Base-by-base conservation (phyloP, 2,113 vertebrate genomes). In the Catharus minimus region DNA sequence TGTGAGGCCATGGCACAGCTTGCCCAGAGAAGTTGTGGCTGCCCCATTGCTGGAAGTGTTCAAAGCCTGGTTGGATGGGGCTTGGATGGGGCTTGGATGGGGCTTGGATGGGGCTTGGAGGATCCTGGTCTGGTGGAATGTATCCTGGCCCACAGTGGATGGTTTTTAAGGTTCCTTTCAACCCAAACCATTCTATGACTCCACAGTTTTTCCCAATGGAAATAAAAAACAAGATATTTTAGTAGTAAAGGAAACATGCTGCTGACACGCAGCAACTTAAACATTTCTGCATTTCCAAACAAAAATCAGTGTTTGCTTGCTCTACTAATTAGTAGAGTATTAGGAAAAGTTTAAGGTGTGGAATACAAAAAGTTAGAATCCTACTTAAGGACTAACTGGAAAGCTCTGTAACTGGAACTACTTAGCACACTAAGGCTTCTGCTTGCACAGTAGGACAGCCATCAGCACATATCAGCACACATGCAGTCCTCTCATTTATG, bases 301-400 rank as follows among this genome's bases (percentile, higher is more conserved):
- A 26, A 22, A 4, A 1, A 28, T 32, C 10, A 10, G 2, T 55
- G 7, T 46, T 10, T 24, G 0, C 14, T 71, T 62, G 3, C 33
- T 53, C 9, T 49, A 7, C n/a, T 61, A 44, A 8, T 71, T 44
- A 61, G 17, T 39, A 56, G 14, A 19, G 2, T 68, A 38, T 46
- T 33, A n/a, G 21, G 28, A 55, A 55, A n/a, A 47, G 13, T 30
- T 71, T 30, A 14, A 4, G 4, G 11, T 36, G 5, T 36, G 12
- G 10, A 47, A 13, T 36, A 36, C 32, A 32, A 9, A 27, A 71
- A 61, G 8, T 16, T 67, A 28, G 13, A 53, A 28, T 79, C 8
- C 1, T 62, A 16, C 43, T 27, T 62, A 15, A 13, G 7, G 18
- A 8, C 13, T 74, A 27, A 8, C 3, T 33, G 26, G 5, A 18